Conservation (phyloP, 2,797 vertebrate genomes). For the Acropternis orthonyx region DNA sequence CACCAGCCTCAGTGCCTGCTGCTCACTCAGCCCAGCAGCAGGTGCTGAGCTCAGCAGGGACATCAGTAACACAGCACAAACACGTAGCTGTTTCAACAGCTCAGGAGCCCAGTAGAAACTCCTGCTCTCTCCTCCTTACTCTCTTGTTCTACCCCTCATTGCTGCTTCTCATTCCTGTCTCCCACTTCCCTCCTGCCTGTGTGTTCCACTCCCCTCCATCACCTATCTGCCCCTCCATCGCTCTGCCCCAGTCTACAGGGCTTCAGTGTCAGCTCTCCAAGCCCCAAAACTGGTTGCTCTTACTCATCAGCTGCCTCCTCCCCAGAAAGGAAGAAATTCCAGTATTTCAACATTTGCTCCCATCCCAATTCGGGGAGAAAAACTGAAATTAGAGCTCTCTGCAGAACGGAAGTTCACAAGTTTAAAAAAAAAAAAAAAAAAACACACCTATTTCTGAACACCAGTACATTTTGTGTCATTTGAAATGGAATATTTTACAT, state of each 20-base stretch:
- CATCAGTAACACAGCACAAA: background rate
- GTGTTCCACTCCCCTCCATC: background rate
- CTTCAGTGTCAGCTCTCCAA: background rate
- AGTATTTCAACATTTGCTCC: constrained; percentile 37
- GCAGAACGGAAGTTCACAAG: constrained; percentile 32
- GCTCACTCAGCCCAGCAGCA: background rate
- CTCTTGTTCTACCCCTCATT: background rate
- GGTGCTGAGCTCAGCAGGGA: background rate
- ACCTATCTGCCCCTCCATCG: background rate
- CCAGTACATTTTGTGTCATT: background rate
- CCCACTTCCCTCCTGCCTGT: background rate
- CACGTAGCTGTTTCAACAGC: background rate
- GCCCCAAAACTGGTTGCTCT: constrained; percentile 11
- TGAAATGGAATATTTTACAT: constrained; percentile 49
- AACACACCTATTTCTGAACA: background rate
- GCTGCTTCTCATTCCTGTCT: background rate
- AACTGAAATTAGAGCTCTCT: constrained; percentile 8
- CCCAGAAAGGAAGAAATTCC: constrained; percentile 30
- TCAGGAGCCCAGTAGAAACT: background rate
- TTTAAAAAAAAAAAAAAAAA: background rate
- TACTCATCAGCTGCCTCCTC: background rate
- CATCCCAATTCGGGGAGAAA: background rate
- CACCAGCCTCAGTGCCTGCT: background rate
- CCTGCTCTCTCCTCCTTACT: background rate
- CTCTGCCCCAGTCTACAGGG: background rate